Conservation (phyloP, 2,888 invertebrate genomes). For the Ceraclea dissimilis region DNA sequence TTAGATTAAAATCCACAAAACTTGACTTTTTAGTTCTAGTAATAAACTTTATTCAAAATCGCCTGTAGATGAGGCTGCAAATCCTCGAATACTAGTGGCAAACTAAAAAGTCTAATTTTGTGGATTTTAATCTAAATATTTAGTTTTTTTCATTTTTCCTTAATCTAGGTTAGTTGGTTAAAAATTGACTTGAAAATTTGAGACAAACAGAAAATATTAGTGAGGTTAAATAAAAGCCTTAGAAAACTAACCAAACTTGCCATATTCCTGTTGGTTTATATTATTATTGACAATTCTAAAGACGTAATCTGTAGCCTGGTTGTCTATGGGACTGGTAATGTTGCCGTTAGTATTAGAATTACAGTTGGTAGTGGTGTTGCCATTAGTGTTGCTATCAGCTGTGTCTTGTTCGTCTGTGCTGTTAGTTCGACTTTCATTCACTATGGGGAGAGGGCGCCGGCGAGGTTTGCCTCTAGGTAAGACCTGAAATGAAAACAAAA, state of each 20-base stretch:
- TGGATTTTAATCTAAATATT: no score
- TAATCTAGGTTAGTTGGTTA: no score
- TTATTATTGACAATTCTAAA: slow-evolving; percentile 80
- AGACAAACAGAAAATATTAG: no score
- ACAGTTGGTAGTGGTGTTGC: background rate
- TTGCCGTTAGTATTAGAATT: slow-evolving; percentile 32
- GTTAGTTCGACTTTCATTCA: slow-evolving; percentile 52
- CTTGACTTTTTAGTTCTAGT: no score
- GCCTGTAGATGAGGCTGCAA: no score
- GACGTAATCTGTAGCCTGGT: slow-evolving; percentile 71
- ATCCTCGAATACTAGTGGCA: no score
- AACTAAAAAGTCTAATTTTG: no score
- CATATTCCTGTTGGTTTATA: slow-evolving; percentile 59
- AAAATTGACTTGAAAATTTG: no score
- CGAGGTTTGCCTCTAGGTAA: slow-evolving; percentile 53
- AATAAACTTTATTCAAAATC: no score
- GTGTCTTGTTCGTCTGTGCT: slow-evolving; percentile 43
- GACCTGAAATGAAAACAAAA: slow-evolving; percentile 30
- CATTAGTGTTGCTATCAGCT: slow-evolving; percentile 30
- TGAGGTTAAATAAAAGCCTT: no score
- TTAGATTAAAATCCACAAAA: no score
- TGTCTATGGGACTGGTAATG: slow-evolving; percentile 34
- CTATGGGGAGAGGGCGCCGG: slow-evolving; percentile 57
- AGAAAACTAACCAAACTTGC: slow-evolving; percentile 38
- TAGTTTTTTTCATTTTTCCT: no score